Conservation (phyloP, 2,113 vertebrate genomes). For the Aldabrachelys gigantea region DNA sequence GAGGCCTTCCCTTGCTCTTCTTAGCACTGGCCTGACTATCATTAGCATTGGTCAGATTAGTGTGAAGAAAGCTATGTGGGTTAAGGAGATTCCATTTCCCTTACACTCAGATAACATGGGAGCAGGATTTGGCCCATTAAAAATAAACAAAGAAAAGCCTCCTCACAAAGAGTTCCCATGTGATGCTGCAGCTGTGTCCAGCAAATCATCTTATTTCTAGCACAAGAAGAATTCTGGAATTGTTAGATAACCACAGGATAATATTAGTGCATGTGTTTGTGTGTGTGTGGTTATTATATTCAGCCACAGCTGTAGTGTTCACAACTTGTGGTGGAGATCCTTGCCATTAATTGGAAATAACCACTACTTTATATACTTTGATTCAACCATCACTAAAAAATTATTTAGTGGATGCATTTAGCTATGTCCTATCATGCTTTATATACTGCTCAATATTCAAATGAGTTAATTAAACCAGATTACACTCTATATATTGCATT, state of each 20-base stretch:
- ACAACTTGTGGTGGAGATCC: constrained; percentile 62
- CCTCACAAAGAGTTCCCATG: constrained; percentile 45
- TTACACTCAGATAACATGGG: background rate
- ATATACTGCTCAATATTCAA: constrained; percentile 61
- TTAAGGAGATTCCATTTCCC: constrained; percentile 63
- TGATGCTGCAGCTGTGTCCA: background rate
- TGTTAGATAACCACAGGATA: constrained; percentile 38
- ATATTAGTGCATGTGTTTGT: background rate
- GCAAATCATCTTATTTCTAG: constrained; percentile 32
- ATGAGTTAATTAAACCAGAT: constrained; percentile 69
- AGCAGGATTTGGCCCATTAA: constrained; percentile 56
- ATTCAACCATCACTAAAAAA: constrained; percentile 44
- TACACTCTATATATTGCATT: constrained; percentile 49
- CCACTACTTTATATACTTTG: constrained; percentile 40
- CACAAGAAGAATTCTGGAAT: constrained; percentile 53
- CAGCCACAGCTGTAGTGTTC: constrained; percentile 37
- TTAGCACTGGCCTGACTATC: constrained; percentile 46
- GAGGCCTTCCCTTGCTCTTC: background rate
- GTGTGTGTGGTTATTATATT: background rate
- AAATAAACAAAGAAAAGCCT: background rate
- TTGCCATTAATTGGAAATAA: constrained; percentile 67
- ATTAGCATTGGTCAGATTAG: constrained; percentile 65
- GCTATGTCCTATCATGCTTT: constrained; percentile 56
- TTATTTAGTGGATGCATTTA: constrained; percentile 15
- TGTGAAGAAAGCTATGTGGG: constrained; percentile 59